These are phyloP conservation scores for Tympanuchus pallidicinctus DNA, from an alignment of 2,113 vertebrate species.

Conservation along the genomic window DNA sequence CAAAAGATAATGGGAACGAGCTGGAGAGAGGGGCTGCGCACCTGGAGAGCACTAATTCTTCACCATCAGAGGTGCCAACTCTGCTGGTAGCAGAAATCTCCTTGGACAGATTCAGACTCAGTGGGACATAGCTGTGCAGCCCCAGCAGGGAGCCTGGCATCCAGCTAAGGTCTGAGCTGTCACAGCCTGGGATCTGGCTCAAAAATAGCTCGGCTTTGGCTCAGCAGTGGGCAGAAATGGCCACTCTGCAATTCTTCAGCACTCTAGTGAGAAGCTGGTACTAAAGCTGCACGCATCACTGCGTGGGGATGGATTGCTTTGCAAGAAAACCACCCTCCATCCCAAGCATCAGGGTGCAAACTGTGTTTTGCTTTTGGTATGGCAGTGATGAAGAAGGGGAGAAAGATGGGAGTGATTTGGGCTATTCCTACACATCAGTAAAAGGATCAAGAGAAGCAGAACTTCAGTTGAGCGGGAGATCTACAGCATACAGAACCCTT, in stretches of 20 bases:
- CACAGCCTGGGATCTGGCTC: background rate
- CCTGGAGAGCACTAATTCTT: background rate
- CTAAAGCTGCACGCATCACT: background rate
- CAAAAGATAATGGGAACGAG: background rate
- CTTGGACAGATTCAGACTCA: background rate
- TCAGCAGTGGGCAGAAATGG: background rate
- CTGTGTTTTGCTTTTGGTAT: rapidly evolving
- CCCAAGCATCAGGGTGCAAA: background rate
- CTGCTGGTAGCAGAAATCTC: background rate
- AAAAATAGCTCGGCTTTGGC: background rate
- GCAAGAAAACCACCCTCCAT: background rate
- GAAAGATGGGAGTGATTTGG: background rate
- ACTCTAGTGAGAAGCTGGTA: background rate
- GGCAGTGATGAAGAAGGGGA: background rate
- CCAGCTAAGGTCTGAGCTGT: no score
- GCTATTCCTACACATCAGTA: background rate
- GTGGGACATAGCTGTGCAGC: background rate
- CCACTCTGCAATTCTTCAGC: background rate
- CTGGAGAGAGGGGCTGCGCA: background rate
- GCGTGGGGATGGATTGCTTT: background rate
- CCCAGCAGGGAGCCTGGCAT: background rate
- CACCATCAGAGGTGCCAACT: rapidly evolving
- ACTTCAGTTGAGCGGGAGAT: background rate
- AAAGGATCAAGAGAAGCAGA: background rate
- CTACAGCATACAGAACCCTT: background rate